Evolutionary conservation across 2,797 vertebrate species (phyloP), one percentile per base, ranked within the genome.

Genomic region (Sebastes minor): DNA sequence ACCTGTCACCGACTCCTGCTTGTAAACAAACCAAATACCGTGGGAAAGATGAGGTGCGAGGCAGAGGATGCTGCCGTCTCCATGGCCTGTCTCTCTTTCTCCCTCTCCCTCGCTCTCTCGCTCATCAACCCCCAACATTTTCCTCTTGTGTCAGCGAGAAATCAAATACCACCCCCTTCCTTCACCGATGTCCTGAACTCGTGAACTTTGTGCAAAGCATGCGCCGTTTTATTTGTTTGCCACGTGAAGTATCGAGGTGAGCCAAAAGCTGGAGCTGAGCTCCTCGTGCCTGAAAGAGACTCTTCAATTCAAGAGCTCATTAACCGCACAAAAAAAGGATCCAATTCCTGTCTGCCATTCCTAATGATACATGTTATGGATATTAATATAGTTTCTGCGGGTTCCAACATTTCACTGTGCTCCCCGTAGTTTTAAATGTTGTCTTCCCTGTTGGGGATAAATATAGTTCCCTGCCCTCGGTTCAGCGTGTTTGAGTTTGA

Each of bases 11-110:
- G 91, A 94, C 86, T 92, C 89, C 88, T 78, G 83, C 89, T 88
- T 74, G 93, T 94, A 95, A 95, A 95, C 93, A 94, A 95, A 95
- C 92, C 90, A 89, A 95, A 95, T 86, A 94, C 91, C 92, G 93
- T 94, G 95, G 92, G 86, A 88, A 95, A 89, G 91, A 88, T 90
- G 90, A 22, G 57, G 94, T 95, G 95, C 93, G 91, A 95, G 82
- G 93, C 90, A 6, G 84, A 88, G 86, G 90, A 91, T 82, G 93
- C 93, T 86, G 88, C 84, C 76, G 91, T 90, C 92, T 92, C 92
- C 87, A 79, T 78, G 22, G 42, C 66, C 76, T 62, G 74, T 83
- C 84, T 65, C 84, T 65, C 79, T 38, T 62, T 69, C 73, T 82
- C 73, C 33, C 33, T 71, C 62, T 33, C 32, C 0, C 32, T 84